Evolutionary conservation across 1,140 invertebrate species (phyloP).

Genomic region (Drosophila nigrodunni): DNA sequence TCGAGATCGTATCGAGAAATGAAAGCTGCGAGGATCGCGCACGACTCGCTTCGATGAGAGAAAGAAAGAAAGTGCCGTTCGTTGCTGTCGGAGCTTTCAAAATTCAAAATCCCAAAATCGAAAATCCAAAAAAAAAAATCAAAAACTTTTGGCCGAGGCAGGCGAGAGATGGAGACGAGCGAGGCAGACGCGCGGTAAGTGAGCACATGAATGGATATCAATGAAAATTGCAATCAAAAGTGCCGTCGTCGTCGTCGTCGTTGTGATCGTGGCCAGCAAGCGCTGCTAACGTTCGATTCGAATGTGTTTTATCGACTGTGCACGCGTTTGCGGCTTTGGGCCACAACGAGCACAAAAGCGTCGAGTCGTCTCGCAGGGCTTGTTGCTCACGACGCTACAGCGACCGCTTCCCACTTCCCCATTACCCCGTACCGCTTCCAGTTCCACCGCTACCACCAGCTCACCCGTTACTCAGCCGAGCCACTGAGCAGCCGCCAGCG

Average conservation of each 20-base stretch:
- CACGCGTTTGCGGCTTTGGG: constrained; percentile 63
- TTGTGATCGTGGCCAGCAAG: constrained; percentile 45
- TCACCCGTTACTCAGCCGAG: constrained; percentile 19
- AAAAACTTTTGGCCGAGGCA: constrained; percentile 22
- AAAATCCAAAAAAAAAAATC: neutral
- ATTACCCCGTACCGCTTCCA: no score
- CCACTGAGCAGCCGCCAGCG: constrained; percentile 21
- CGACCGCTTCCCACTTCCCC: neutral
- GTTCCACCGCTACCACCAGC: no score
- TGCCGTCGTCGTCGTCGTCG: constrained; percentile 18
- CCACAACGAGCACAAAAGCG: constrained; percentile 36
- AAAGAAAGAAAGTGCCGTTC: constrained; percentile 49
- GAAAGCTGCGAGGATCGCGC: constrained; percentile 64
- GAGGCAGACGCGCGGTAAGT: constrained; percentile 25
- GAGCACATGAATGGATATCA: constrained; percentile 67
- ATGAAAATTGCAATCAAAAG: constrained; percentile 65
- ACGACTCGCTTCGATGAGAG: constrained; percentile 1
- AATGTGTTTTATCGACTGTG: constrained; percentile 80
- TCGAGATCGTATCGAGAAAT: constrained; percentile 32
- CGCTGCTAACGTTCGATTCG: constrained; percentile 75
- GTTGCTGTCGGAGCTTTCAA: constrained; percentile 26
- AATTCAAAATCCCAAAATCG: neutral
- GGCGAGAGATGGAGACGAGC: constrained; percentile 29
- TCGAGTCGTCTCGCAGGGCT: constrained; percentile 59
- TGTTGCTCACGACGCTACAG: constrained; percentile 41